Percentiles rank a stretch among this genome's conserved stretches.
phyloP scores from a whole-genome alignment of 2,888 invertebrate genomes.

The Chrysolina oricalcia region DNA sequence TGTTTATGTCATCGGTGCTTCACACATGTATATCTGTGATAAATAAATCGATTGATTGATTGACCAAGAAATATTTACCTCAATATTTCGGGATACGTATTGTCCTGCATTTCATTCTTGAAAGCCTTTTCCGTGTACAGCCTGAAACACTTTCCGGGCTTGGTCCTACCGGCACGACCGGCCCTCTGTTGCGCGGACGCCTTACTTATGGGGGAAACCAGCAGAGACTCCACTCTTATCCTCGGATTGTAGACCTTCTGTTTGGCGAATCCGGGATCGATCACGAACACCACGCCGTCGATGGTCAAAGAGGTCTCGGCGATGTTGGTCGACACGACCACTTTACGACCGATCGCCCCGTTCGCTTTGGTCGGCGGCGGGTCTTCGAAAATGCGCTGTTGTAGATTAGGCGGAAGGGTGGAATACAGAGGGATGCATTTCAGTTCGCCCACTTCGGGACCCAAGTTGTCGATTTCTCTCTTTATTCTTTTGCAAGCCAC shows the following conservation, averaged over 20 bases:
- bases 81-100: constrained; percentile 97
- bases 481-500: constrained; percentile 99
- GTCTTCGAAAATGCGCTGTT: constrained; percentile 97
- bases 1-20: too few relatives aligned
- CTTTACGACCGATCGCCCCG: constrained; percentile 84
- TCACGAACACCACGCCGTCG: constrained; percentile 99
- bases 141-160: constrained; percentile 98
- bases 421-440: constrained; percentile 99
- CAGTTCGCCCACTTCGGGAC: constrained; percentile 96
- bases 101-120: constrained; percentile 98
- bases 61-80: constrained; percentile 54
- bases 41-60: too few relatives aligned
- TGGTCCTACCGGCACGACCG: constrained; percentile 97
- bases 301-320: constrained; percentile 99
- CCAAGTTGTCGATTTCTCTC: constrained; percentile 95
- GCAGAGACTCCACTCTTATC: constrained; percentile 93
- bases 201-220: constrained; percentile 99
- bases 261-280: constrained; percentile 99
- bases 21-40: background rate
- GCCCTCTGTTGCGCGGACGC: constrained; percentile 98
- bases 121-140: constrained; percentile 96
- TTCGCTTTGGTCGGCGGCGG: constrained; percentile 91
- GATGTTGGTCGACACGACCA: constrained; percentile 99
- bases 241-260: constrained; percentile 87
- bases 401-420: constrained; percentile 96